Percentiles rank a stretch among this genome's conserved stretches.
Conservation (phyloP, 2,797 vertebrate species). For the Zenarchopterus dispar region DNA sequence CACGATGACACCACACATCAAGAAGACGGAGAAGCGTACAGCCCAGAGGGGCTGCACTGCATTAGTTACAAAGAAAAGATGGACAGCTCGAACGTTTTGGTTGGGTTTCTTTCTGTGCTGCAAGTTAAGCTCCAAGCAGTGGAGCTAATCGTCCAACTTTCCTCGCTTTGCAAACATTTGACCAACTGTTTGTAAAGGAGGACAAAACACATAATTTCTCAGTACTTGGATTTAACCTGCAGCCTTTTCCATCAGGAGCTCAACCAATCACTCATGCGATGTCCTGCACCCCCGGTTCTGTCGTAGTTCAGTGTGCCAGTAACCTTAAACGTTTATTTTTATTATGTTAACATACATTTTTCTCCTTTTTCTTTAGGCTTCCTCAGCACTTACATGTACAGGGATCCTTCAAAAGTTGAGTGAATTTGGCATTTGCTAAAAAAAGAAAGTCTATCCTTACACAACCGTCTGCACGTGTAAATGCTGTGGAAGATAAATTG, state of each 20-base stretch:
- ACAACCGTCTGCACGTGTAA: conserved; percentile 38
- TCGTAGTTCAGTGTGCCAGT: conserved; percentile 59
- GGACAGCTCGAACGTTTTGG: conserved; percentile 62
- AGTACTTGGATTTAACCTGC: conserved; percentile 54
- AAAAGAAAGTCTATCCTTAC: conserved; percentile 6
- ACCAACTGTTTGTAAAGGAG: conserved; percentile 83
- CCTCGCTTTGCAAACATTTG: conserved; percentile 76
- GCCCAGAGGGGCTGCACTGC: conserved; percentile 72
- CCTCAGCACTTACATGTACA: conserved; percentile 63
- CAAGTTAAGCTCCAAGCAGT: conserved; percentile 51
- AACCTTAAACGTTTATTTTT: conserved; percentile 57
- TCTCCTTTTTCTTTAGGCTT: conserved; percentile 59
- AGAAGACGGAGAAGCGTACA: conserved; percentile 51
- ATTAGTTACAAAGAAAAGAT: conserved; percentile 57
- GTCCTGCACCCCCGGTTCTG: conserved; percentile 61
- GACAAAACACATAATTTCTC: conserved; percentile 29
- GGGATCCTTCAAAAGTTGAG: conserved; percentile 21
- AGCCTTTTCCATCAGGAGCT: conserved; percentile 43
- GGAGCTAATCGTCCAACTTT: conserved; percentile 25
- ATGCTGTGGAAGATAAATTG: conserved; percentile 63
- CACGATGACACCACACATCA: conserved; percentile 72
- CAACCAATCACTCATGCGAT: conserved; percentile 61
- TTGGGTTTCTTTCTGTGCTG: conserved; percentile 41
- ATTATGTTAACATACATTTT: conserved; percentile 3
- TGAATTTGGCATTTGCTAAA: conserved; percentile 20